phyloP scores from a whole-genome alignment of 2,888 invertebrate species.

The Pilophorus perplexus region DNA sequence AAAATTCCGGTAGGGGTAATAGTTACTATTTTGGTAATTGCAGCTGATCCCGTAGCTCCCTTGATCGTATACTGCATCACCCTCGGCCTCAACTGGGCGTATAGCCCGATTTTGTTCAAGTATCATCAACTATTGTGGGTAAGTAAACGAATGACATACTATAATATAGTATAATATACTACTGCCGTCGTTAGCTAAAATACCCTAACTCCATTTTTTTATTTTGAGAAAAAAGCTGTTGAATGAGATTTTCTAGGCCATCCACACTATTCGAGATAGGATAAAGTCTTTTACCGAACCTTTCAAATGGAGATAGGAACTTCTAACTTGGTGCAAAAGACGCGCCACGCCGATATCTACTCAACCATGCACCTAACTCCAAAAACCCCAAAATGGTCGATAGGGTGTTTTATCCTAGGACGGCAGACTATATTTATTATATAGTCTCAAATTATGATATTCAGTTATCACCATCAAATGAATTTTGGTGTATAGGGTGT shows the following conservation, averaged over 20 bases:
- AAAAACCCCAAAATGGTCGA: no score
- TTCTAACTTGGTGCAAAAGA: no score
- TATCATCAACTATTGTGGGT: constrained; percentile 12
- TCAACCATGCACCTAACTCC: no score
- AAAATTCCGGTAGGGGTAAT: background rate
- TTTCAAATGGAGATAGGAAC: no score
- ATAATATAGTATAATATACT: no score
- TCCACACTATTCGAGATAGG: no score
- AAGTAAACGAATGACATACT: background rate
- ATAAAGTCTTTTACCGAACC: no score
- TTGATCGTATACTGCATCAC: constrained; percentile 1
- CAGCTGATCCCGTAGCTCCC: background rate
- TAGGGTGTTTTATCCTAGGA: no score
- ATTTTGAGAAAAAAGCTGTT: no score
- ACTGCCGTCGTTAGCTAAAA: no score
- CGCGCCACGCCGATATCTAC: no score
- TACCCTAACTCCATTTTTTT: background rate
- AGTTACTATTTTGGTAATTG: background rate
- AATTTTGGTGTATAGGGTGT: background rate
- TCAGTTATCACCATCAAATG: background rate
- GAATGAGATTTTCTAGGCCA: no score
- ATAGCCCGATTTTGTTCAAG: constrained; percentile 24
- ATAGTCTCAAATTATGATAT: background rate
- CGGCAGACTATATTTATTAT: background rate
- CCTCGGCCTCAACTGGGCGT: constrained; percentile 22